A percentile compares a stretch with the other conserved stretches of the same genome.
Evolutionary conservation across 2,797 vertebrate species (phyloP).

Genomic region (Trichosurus vulpecula): DNA sequence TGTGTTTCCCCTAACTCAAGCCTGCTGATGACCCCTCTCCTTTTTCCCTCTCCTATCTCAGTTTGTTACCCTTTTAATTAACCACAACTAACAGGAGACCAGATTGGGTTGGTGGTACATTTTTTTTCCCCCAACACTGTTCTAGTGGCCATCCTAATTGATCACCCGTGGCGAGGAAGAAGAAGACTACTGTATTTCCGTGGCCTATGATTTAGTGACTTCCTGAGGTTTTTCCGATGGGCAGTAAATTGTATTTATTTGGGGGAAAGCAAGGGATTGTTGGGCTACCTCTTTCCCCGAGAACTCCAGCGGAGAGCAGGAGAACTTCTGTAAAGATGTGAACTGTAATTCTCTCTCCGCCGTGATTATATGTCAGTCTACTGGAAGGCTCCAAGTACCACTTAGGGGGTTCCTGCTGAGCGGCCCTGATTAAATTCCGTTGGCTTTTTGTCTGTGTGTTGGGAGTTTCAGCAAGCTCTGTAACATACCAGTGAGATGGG

Average conservation of each 20-base stretch:
- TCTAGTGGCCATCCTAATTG: slow-evolving; percentile 2
- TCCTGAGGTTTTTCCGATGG: slow-evolving; percentile 4
- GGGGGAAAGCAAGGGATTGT: slow-evolving; percentile 8
- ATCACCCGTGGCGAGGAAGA: background rate
- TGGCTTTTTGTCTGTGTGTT: slow-evolving; percentile 67
- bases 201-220: background rate
- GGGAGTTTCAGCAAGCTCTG: slow-evolving; percentile 61
- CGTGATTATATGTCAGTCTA: slow-evolving; percentile 71
- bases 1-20: slow-evolving; percentile 24
- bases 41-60: background rate
- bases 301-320: slow-evolving; percentile 65
- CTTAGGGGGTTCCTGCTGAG: slow-evolving; percentile 72
- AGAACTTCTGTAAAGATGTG: slow-evolving; percentile 49
- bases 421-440: slow-evolving; percentile 71
- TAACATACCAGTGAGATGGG: slow-evolving; percentile 10
- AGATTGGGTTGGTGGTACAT: slow-evolving; percentile 22
- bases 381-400: slow-evolving; percentile 57
- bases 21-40: background rate
- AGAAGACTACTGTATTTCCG: slow-evolving; percentile 28
- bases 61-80: slow-evolving; percentile 4
- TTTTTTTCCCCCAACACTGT: background rate
- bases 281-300: slow-evolving; percentile 3
- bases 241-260: background rate
- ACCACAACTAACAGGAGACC: slow-evolving; percentile 38
- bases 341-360: slow-evolving; percentile 70